Percentiles rank a stretch among this genome's conserved stretches.
These are phyloP conservation scores for Enteromius mattozi DNA, from an alignment of 2,797 vertebrate genomes.

Conservation along the genomic window DNA sequence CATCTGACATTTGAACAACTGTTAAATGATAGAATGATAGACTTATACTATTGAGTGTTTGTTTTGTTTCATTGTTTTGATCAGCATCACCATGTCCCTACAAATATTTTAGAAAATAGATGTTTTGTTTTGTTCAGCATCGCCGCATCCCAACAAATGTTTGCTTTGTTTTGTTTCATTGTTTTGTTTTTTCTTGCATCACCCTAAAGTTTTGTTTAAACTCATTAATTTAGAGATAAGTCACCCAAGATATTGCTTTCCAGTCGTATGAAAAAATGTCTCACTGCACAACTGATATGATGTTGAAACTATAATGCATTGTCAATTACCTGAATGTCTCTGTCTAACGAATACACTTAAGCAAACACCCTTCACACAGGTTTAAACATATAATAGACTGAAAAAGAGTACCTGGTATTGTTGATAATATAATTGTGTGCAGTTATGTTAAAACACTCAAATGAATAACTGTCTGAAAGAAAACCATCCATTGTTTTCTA, in stretches of 20 bases:
- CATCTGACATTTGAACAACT: not conserved
- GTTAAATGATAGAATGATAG: not conserved
- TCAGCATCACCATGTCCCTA: no score
- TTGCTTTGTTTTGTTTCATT: not conserved
- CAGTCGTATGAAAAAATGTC: not conserved
- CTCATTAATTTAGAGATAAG: not conserved
- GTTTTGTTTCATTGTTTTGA: no score
- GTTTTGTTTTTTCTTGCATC: not conserved
- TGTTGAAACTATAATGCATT: not conserved
- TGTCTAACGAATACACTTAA: not conserved
- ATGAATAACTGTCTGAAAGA: slow-evolving; percentile 44
- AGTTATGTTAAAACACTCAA: slow-evolving; percentile 44
- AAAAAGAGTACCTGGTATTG: slow-evolving; percentile 51
- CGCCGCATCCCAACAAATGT: no score
- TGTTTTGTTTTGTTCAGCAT: not conserved
- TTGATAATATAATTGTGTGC: slow-evolving; percentile 55
- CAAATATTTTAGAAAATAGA: no score
- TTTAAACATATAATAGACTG: slow-evolving; percentile 46
- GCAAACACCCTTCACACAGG: not conserved
- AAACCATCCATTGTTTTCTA: slow-evolving; percentile 47
- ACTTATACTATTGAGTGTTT: not conserved
- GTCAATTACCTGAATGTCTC: not conserved
- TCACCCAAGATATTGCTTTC: not conserved
- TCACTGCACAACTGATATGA: not conserved
- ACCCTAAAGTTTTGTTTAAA: no score